phyloP scores from a whole-genome alignment of 2,797 vertebrate genomes.

The Chiroxiphia lanceolata region DNA sequence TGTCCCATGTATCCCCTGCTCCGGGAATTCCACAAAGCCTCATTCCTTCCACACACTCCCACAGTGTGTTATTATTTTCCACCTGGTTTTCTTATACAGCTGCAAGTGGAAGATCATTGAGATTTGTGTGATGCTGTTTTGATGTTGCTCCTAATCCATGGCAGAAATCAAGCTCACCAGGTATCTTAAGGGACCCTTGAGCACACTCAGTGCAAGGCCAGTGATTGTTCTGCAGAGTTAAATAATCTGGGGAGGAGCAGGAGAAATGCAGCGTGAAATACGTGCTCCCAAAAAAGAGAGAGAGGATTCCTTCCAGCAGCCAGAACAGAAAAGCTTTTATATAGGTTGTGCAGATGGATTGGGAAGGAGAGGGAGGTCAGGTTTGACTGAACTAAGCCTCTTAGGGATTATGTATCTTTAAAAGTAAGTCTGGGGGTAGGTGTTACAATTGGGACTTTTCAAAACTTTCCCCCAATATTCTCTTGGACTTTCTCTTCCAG shows the following conservation, averaged over 20 bases:
- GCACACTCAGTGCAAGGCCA: neutral
- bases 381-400: slow-evolving; percentile 14
- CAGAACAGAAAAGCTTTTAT: neutral
- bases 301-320: neutral
- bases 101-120: neutral
- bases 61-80: neutral
- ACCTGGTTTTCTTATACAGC: neutral
- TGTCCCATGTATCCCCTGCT: neutral
- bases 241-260: neutral
- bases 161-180: neutral
- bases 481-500: neutral
- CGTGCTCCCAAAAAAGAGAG: fast-evolving
- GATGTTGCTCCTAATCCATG: neutral
- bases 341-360: neutral
- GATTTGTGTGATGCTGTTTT: neutral
- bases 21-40: neutral
- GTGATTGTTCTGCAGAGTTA: neutral
- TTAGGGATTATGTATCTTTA: slow-evolving; percentile 17
- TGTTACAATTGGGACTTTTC: neutral
- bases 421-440: neutral
- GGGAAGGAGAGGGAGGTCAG: neutral
- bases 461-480: neutral
- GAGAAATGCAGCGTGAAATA: neutral
- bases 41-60: neutral
- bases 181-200: neutral